phyloP scores from a whole-genome alignment of 2,797 vertebrate species.

The Pelochelys cantorii region DNA sequence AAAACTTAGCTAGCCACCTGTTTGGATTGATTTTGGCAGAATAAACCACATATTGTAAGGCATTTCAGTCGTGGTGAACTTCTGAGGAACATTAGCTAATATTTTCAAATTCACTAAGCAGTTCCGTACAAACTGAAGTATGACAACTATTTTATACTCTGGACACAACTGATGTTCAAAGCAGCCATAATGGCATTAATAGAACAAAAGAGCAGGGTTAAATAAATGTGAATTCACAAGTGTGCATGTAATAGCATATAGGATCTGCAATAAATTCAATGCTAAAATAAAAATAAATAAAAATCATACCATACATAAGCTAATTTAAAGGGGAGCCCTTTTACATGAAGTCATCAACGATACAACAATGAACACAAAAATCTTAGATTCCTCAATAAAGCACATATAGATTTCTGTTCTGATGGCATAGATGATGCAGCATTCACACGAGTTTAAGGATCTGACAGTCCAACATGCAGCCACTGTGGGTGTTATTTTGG shows the following conservation, averaged over 20 bases:
- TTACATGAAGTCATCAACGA: slow-evolving; percentile 76
- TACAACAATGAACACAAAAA: slow-evolving; percentile 59
- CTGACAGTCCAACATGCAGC: slow-evolving; percentile 85
- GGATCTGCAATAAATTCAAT: slow-evolving; percentile 69
- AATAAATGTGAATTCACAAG: slow-evolving; percentile 37
- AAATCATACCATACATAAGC: slow-evolving; percentile 57
- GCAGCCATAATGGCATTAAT: slow-evolving; percentile 50
- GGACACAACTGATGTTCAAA: slow-evolving; percentile 61
- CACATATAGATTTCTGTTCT: slow-evolving; percentile 70
- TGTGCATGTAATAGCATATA: slow-evolving; percentile 74
- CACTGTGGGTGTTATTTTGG: slow-evolving; percentile 68
- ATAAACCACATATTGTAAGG: slow-evolving; percentile 72
- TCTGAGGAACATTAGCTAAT: slow-evolving; percentile 68
- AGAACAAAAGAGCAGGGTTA: slow-evolving; percentile 51
- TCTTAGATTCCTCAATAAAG: slow-evolving; percentile 68
- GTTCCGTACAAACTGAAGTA: slow-evolving; percentile 34
- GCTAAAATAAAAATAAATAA: slow-evolving; percentile 68
- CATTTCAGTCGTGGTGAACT: slow-evolving; percentile 68
- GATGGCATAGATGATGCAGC: slow-evolving; percentile 80
- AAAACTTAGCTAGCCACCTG: slow-evolving; percentile 51
- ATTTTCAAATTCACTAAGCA: slow-evolving; percentile 59
- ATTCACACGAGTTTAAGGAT: slow-evolving; percentile 80
- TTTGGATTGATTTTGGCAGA: slow-evolving; percentile 65
- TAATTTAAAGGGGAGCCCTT: slow-evolving; percentile 80
- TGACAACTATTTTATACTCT: neutral